These are phyloP conservation scores for Junco hyemalis DNA, from an alignment of 2,113 vertebrate species.

Conservation along the genomic window DNA sequence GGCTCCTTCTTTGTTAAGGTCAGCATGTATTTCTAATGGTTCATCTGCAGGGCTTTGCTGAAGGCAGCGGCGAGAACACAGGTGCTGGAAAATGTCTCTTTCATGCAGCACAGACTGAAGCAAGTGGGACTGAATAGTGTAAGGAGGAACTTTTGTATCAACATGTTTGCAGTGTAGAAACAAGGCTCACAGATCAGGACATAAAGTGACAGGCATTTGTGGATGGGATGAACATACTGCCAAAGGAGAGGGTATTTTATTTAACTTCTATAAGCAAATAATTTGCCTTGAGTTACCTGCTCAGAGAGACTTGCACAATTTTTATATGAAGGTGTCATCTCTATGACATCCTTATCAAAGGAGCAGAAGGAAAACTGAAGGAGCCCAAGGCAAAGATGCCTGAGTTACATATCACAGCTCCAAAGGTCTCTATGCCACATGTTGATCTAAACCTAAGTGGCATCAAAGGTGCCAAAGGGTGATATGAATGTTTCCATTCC, in stretches of 20 bases:
- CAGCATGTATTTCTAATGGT: conserved; percentile 75
- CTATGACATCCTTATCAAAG: neutral
- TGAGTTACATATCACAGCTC: neutral
- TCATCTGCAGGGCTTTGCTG: conserved; percentile 74
- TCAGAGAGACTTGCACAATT: neutral
- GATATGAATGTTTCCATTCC: neutral
- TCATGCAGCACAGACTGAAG: conserved; percentile 13
- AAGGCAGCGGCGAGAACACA: conserved; percentile 66
- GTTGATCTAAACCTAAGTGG: conserved; percentile 42
- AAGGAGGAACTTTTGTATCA: conserved; percentile 33
- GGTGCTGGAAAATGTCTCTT: conserved; percentile 74
- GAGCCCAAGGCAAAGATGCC: neutral
- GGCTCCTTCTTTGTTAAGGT: conserved; percentile 71
- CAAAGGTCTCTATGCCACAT: neutral
- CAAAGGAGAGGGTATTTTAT: neutral
- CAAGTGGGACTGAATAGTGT: conserved; percentile 9
- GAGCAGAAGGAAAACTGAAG: conserved; percentile 52
- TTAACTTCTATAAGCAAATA: neutral
- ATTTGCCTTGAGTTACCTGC: neutral
- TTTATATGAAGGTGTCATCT: neutral
- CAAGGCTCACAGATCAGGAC: neutral
- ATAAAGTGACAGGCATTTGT: neutral
- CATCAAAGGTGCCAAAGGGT: neutral
- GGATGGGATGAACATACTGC: neutral
- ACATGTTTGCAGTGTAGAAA: neutral